A percentile compares a stretch with the other conserved stretches of the same genome.
Conservation (phyloP, 2,113 vertebrate genomes). For the Henicopernis longicauda region DNA sequence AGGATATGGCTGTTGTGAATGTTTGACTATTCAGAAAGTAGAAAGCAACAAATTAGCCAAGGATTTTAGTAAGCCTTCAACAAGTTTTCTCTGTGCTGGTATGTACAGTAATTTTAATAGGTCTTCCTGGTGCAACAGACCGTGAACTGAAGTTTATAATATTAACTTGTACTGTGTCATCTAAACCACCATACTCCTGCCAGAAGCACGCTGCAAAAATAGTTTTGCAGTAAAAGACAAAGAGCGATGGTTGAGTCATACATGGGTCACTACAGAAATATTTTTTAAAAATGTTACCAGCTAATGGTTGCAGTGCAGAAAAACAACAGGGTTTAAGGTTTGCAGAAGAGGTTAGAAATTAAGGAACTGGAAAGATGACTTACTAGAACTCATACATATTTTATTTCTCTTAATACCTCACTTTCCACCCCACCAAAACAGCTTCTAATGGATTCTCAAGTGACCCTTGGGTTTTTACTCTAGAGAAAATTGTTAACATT, state of each 20-base stretch:
- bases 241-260: neutral
- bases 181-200: neutral
- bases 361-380: neutral
- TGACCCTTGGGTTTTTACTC: neutral
- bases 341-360: slow-evolving; percentile 3
- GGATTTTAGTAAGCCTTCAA: neutral
- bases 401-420: slow-evolving; percentile 34
- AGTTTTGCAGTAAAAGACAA: neutral
- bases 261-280: neutral
- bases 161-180: neutral
- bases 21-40: neutral
- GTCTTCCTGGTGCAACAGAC: neutral
- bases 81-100: neutral
- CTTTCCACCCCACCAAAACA: neutral
- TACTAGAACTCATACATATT: slow-evolving; percentile 21
- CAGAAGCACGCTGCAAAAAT: neutral
- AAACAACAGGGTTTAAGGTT: neutral
- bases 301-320: neutral
- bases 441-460: slow-evolving; percentile 19
- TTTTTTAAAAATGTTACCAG: neutral
- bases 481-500: neutral
- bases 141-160: neutral
- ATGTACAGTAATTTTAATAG: neutral
- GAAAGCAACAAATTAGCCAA: neutral
- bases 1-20: neutral